Base-by-base conservation (phyloP, 2,113 vertebrate species). In the Ochotona princeps region DNA sequence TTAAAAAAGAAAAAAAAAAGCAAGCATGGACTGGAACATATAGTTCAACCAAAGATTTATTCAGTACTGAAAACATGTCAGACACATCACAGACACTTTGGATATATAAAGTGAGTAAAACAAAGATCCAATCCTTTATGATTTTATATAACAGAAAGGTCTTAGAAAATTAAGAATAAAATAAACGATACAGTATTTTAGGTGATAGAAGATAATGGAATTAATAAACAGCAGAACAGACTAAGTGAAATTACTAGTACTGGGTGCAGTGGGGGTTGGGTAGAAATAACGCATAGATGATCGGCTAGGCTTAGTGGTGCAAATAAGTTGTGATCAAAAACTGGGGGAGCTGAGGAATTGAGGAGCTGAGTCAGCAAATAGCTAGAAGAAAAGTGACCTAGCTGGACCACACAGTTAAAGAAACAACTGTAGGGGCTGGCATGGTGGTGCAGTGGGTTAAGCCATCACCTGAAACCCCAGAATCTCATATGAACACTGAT, bases 31-130 rank as follows among this genome's bases (percentile, higher is more conserved):
- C 21, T 73, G 30, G 72, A 66, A 8, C 13, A 25, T 67, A n/a
- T 28, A 44, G 80, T 66, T n/a, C 67, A 88, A 54, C 28, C 38
- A 60, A 69, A 23, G 2, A 85, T 88, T 83, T 86, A 86, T 32
- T 89, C 74, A 79, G 65, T 73, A 44, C 32, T 96, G 93, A 82
- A 13, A 81, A 35, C 47, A 23, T 87, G 74, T 82, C 85, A 94
- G 88, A 74, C 75, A 88, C 38, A 76, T 51, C 28, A 66, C 11
- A 74, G 78, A 60, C 35, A 65, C 57, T 74, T 85, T 54, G 69
- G 60, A 75, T 63, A 80, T 7, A 21, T 30, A n/a, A 44, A 73
- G 49, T 69, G 44, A 70, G 57, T 73, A 74, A 44, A 85, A 79
- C 69, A 87, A 87, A 93, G 35, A 78, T 78, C 60, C n/a, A 21